Percentiles rank a stretch among this genome's conserved stretches.
These are phyloP conservation scores for Leptinotarsa rubiginosa DNA, from an alignment of 2,888 invertebrate genomes.

Conservation along the genomic window DNA sequence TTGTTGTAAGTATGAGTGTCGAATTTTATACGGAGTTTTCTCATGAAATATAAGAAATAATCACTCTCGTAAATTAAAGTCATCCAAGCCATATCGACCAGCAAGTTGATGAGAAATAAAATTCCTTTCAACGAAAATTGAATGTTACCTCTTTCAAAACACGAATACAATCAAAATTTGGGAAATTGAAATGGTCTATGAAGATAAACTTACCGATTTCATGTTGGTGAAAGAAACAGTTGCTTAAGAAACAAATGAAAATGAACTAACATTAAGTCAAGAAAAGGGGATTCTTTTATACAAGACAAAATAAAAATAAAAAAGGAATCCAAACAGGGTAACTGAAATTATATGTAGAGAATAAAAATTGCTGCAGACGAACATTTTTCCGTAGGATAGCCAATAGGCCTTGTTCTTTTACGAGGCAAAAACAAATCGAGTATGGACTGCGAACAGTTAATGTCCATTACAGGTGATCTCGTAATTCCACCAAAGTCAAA, in stretches of 20 bases:
- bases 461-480: conserved; percentile 7
- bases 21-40: too few species aligned
- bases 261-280: conserved; percentile 40
- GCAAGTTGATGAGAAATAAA: too few species aligned
- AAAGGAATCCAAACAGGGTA: conserved; percentile 36
- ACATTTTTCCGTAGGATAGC: conserved; percentile 43
- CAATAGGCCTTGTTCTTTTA: conserved; percentile 46
- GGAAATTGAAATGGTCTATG: not conserved
- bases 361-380: conserved; percentile 45
- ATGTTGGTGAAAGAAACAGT: conserved; percentile 34
- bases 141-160: too few species aligned
- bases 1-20: too few species aligned
- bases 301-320: conserved; percentile 34
- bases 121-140: too few species aligned
- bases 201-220: conserved; percentile 40
- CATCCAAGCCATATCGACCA: too few species aligned
- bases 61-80: too few species aligned
- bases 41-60: too few species aligned
- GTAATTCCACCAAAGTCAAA: conserved; percentile 40
- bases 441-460: conserved; percentile 32
- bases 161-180: not conserved
- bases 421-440: conserved; percentile 46
- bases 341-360: conserved; percentile 36
- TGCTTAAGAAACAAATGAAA: conserved; percentile 40
- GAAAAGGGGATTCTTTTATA: conserved; percentile 41